Base-by-base conservation (phyloP, 2,113 vertebrate species). In the Toxostoma redivivum region DNA sequence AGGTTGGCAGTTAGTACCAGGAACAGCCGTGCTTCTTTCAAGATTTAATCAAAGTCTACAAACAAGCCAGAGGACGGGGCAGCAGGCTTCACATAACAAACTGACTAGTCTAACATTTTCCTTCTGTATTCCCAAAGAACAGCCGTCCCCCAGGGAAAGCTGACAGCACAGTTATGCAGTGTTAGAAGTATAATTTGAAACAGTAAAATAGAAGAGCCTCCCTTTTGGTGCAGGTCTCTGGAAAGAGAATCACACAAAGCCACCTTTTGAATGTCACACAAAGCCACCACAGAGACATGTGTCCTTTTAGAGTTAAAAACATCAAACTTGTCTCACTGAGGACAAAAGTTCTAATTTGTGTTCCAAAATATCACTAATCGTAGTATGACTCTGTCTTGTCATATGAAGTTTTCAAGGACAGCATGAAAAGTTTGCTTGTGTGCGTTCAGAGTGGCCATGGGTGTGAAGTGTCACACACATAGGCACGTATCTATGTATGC, bases 11-110 rank as follows among this genome's bases (percentile, higher is more conserved):
- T 81, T 73, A 70, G 82, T 83, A 66, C 56, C 72, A 90, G 69
- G 72, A 95, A 78, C 91, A 97, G 88, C 91, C 79, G 60, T 88
- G 86, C 76, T 74, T 66, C 80, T 95, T 92, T 92, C 56, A 71
- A 90, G 72, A 91, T 91, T 93, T 86, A 94, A 93, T 93, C 82
- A 73, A 86, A 88, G 94, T 93, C 96, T 94, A 66, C 64, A 86
- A 92, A 90, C 67, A 94, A 94, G 60, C 50, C 80, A 92, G 76
- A 71, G 76, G 47, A 93, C 90, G 40, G 93, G 79, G 86, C 79
- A 88, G 88, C 78, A 77, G 67, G 51, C 72, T 92, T 88, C 1
- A 7, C 51, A 44, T 72, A 92, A 92, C 80, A 78, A 92, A 44
- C 54, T 92, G 64, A 86, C 86, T 93, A 54, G 74, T 77, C 86